Conservation (phyloP, 2,797 vertebrate genomes). For the Phrynocephalus guinanensis region DNA sequence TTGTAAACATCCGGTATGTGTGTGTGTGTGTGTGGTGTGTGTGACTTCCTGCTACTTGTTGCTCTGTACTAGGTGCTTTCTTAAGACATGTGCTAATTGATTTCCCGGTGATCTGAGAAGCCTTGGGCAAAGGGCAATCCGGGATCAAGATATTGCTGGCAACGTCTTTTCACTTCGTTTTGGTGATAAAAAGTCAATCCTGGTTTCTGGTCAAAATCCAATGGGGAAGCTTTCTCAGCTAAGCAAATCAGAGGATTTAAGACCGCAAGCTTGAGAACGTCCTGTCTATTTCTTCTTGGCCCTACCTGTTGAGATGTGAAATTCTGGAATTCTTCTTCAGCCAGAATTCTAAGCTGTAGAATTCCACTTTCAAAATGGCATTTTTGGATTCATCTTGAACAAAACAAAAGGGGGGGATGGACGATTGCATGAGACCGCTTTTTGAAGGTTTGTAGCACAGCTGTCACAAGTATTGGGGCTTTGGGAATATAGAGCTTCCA, state of each 20-base stretch:
- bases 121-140: slow-evolving; percentile 36
- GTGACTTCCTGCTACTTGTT: slow-evolving; percentile 23
- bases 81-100: slow-evolving; percentile 1
- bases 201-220: slow-evolving; percentile 47
- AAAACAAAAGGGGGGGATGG: neutral
- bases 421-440: neutral
- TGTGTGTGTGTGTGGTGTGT: neutral
- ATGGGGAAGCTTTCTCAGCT: slow-evolving; percentile 22
- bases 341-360: slow-evolving; percentile 21
- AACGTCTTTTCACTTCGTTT: slow-evolving; percentile 29
- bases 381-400: slow-evolving; percentile 32
- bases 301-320: neutral
- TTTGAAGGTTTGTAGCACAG: neutral
- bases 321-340: slow-evolving; percentile 38
- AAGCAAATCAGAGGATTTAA: slow-evolving; percentile 26
- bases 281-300: slow-evolving; percentile 27
- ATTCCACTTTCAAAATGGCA: neutral
- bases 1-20: slow-evolving; percentile 10
- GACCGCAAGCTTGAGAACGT: slow-evolving; percentile 19
- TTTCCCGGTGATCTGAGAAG: slow-evolving; percentile 46
- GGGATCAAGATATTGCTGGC: slow-evolving; percentile 32
- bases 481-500: too few relatives aligned
- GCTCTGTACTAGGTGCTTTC: slow-evolving; percentile 7
- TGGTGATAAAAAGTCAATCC: slow-evolving; percentile 42
- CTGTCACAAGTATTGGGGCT: neutral